These are phyloP conservation scores for Myiotriccus ornatus DNA, from an alignment of 2,797 vertebrate species.

Conservation along the genomic window DNA sequence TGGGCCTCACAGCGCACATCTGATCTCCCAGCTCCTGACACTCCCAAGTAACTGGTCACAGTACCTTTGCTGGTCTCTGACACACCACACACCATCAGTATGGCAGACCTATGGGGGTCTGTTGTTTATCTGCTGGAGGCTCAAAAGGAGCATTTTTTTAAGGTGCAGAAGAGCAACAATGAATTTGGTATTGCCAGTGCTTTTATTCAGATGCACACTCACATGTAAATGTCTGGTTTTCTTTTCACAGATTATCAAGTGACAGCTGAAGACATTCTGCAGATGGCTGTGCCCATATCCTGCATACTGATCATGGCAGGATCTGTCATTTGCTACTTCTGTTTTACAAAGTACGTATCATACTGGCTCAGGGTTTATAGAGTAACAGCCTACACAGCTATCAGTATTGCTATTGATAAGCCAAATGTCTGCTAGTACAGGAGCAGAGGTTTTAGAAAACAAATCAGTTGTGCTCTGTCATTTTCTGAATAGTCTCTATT, in stretches of 20 bases:
- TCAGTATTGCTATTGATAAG: background rate
- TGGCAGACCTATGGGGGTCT: background rate
- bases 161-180: background rate
- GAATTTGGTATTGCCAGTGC: background rate
- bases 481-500: background rate
- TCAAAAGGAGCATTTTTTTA: background rate
- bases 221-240: background rate
- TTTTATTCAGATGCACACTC: background rate
- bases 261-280: constrained; percentile 44
- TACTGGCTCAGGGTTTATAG: background rate
- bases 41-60: background rate
- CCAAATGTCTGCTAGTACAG: background rate
- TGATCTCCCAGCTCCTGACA: background rate
- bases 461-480: background rate
- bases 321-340: constrained; percentile 59
- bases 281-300: constrained; percentile 21
- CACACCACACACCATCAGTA: fast-evolving
- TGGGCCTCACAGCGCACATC: background rate
- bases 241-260: constrained; percentile 31
- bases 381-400: background rate
- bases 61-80: fast-evolving
- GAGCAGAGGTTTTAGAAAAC: background rate
- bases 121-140: background rate
- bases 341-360: constrained; percentile 65
- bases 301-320: constrained; percentile 52